These are phyloP conservation scores for Zaprionus tsacasi DNA, from an alignment of 1,140 invertebrate genomes.

Conservation along the genomic window DNA sequence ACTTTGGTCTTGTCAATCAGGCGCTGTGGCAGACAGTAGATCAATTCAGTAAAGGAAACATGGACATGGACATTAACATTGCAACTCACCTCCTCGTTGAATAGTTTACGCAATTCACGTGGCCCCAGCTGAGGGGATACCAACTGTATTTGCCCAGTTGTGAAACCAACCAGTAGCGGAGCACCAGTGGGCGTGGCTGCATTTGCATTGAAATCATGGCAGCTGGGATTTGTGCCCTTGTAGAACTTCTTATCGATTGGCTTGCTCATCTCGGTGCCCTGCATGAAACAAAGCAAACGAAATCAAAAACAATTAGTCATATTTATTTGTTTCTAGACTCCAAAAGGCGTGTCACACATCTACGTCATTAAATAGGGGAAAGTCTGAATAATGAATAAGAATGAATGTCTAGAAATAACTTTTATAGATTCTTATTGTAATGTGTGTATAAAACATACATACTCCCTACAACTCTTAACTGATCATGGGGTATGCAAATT, in stretches of 20 bases:
- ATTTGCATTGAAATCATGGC: constrained; percentile 98
- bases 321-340: not conserved
- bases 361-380: not conserved
- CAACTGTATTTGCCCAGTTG: constrained; percentile 98
- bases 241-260: constrained; percentile 99
- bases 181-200: constrained; percentile 93
- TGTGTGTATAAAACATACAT: not conserved
- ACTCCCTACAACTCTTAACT: not conserved
- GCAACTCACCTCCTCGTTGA: constrained; percentile 96
- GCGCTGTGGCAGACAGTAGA: constrained; percentile 86
- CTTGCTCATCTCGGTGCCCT: constrained; percentile 97
- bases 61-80: not conserved
- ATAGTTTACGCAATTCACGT: constrained; percentile 97
- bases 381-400: no score
- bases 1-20: constrained; percentile 99
- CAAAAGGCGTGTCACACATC: not conserved
- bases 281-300: constrained; percentile 33
- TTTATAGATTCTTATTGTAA: not conserved
- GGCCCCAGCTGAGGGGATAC: constrained; percentile 98
- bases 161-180: constrained; percentile 97
- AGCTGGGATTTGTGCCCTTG: constrained; percentile 99
- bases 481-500: constrained; percentile 29
- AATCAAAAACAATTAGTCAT: constrained; percentile 5
- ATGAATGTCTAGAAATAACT: not conserved
- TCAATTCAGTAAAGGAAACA: not conserved